phyloP scores from a whole-genome alignment of 2,888 invertebrate genomes.

The Drosophila affinis region DNA sequence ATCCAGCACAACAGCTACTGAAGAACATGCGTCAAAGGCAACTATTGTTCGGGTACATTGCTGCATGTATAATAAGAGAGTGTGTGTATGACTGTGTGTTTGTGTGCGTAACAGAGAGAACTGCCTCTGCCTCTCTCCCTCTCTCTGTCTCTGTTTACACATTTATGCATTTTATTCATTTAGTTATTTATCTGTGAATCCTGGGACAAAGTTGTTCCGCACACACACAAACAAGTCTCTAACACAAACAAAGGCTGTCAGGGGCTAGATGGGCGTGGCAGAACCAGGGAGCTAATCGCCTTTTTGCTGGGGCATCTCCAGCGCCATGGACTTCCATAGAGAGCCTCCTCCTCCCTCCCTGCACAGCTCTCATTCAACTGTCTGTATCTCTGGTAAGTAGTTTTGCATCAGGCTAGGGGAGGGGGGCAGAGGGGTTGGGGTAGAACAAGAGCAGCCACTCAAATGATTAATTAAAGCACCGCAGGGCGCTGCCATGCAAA shows the following conservation, averaged over 20 bases:
- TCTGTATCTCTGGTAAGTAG: constrained; percentile 56
- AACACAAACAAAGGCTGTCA: constrained; percentile 32
- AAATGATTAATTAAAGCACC: constrained; percentile 76
- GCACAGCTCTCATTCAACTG: constrained; percentile 3
- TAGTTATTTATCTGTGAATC: constrained; percentile 55
- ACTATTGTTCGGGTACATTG: constrained; percentile 28
- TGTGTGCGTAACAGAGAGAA: background rate
- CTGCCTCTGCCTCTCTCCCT: background rate
- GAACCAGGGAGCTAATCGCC: constrained; percentile 65
- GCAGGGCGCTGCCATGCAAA: constrained; percentile 71
- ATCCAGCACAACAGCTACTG: background rate
- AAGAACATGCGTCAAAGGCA: constrained; percentile 51
- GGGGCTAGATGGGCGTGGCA: constrained; percentile 57
- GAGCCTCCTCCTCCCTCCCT: background rate
- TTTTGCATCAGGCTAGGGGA: constrained; percentile 49
- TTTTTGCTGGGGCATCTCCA: constrained; percentile 56
- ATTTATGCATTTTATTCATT: constrained; percentile 65
- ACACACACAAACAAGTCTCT: constrained; percentile 38
- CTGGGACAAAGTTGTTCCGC: constrained; percentile 51
- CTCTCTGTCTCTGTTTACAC: constrained; percentile 31
- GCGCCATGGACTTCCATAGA: constrained; percentile 29
- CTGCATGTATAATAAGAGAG: background rate
- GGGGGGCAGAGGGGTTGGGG: background rate
- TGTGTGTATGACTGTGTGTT: background rate
- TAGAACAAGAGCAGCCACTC: constrained; percentile 53